Conservation (phyloP, 2,888 invertebrate genomes). For the Augochlorella aurata region DNA sequence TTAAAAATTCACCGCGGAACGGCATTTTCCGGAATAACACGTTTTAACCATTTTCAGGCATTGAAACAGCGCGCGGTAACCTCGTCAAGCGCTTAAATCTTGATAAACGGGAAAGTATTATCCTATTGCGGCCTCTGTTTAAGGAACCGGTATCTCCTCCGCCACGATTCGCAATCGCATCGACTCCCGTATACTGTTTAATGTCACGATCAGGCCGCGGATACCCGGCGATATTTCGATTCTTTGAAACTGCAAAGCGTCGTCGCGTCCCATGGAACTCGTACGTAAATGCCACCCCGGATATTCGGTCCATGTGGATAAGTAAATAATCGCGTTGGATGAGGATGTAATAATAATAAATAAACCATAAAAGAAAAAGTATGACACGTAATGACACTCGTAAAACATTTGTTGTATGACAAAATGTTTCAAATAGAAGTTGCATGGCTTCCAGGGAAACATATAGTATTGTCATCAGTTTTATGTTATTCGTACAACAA, state of each 20-base stretch:
- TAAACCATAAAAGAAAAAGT: too few relatives aligned
- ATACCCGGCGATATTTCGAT: not conserved
- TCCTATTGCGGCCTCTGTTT: constrained; percentile 32
- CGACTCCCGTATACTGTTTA: not conserved
- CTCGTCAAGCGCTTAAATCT: constrained; percentile 36
- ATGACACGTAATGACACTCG: too few relatives aligned
- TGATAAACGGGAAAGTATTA: constrained; percentile 43
- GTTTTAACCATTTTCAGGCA: constrained; percentile 31
- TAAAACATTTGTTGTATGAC: too few relatives aligned
- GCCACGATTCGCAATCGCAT: constrained; percentile 11
- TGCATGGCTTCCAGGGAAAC: too few relatives aligned
- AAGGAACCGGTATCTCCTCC: constrained; percentile 44
- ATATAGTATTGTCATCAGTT: too few relatives aligned
- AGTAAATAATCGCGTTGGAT: too few relatives aligned
- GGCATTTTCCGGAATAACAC: constrained; percentile 47
- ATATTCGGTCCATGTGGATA: too few relatives aligned
- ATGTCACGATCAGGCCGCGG: not conserved
- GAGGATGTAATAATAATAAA: too few relatives aligned
- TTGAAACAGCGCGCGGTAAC: not conserved
- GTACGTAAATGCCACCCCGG: too few relatives aligned
- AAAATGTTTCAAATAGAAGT: too few relatives aligned
- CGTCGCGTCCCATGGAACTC: not conserved
- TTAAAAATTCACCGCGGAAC: constrained; percentile 18
- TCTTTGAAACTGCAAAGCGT: not conserved
- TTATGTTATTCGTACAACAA: too few relatives aligned